A percentile compares a stretch with the other conserved stretches of the same genome.
Evolutionary conservation across 2,888 invertebrate species (phyloP).

Genomic region (Sesamia inferens): DNA sequence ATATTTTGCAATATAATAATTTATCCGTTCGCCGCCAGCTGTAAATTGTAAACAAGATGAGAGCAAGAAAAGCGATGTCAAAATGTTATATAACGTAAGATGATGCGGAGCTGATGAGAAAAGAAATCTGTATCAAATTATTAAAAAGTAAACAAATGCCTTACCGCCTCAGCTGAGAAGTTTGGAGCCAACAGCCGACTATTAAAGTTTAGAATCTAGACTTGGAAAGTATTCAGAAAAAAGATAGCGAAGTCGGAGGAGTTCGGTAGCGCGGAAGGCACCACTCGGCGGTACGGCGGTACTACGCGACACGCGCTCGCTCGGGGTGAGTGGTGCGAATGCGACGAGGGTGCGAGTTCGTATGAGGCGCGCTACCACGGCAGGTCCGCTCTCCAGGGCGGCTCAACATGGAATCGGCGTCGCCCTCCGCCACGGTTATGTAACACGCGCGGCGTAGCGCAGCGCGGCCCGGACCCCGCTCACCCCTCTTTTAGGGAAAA

Average conservation of each 20-base stretch:
- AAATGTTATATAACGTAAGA: constrained; percentile 77
- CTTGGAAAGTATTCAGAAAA: constrained; percentile 62
- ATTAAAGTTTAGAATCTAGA: constrained; percentile 70
- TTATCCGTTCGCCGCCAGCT: constrained; percentile 57
- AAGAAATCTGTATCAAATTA: constrained; percentile 67
- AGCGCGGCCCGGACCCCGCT: constrained; percentile 79
- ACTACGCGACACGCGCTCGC: constrained; percentile 58
- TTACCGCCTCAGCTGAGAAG: constrained; percentile 79
- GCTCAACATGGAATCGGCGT: constrained; percentile 77
- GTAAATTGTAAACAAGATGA: constrained; percentile 56
- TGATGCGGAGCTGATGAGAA: constrained; percentile 66
- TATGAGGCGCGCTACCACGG: constrained; percentile 58
- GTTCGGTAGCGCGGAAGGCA: constrained; percentile 59
- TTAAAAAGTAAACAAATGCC: constrained; percentile 75
- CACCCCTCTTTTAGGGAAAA: constrained; percentile 87
- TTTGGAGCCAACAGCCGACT: constrained; percentile 65
- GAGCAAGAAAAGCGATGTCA: constrained; percentile 63
- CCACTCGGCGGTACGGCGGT: constrained; percentile 50
- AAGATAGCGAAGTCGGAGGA: constrained; percentile 59
- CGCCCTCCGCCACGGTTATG: constrained; percentile 79
- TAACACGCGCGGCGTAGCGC: constrained; percentile 85
- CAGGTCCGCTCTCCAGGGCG: constrained; percentile 78
- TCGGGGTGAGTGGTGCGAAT: constrained; percentile 54
- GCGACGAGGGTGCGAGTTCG: constrained; percentile 60
- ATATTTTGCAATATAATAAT: constrained; percentile 11